Conservation (phyloP, 2,113 vertebrate species). For the Tursiops truncatus region DNA sequence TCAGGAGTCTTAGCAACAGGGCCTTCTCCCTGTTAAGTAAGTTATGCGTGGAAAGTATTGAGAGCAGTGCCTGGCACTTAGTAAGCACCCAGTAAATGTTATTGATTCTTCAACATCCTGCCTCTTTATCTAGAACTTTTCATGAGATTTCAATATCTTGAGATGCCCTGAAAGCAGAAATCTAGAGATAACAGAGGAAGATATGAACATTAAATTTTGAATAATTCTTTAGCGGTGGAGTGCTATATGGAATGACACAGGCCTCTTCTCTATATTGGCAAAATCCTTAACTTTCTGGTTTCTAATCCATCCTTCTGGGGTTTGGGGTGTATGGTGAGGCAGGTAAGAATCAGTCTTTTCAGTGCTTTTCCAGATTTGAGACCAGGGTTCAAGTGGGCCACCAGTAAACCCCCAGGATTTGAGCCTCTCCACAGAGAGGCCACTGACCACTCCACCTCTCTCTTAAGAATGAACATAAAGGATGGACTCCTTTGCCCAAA, state of each 20-base stretch:
- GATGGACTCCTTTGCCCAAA: background rate
- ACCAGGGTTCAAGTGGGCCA: background rate
- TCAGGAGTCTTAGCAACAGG: background rate
- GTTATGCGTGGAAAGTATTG: background rate
- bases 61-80: constrained; percentile 31
- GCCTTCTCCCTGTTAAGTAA: constrained; percentile 4
- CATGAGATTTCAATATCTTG: constrained; percentile 42
- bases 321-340: rapidly evolving
- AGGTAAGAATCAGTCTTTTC: background rate
- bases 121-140: constrained; percentile 57
- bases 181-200: constrained; percentile 14
- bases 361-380: background rate
- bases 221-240: background rate
- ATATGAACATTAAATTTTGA: background rate
- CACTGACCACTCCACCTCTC: background rate
- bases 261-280: background rate
- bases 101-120: constrained; percentile 44
- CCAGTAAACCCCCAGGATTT: background rate
- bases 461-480: background rate
- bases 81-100: constrained; percentile 23
- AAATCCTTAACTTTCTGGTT: background rate
- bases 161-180: constrained; percentile 48
- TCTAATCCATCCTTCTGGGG: background rate
- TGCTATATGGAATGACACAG: background rate
- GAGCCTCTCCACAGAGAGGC: background rate